Percentiles rank a stretch among this genome's conserved stretches.
Conservation (phyloP, 2,888 invertebrate species). For the Caenorhabditis doughertyi region DNA sequence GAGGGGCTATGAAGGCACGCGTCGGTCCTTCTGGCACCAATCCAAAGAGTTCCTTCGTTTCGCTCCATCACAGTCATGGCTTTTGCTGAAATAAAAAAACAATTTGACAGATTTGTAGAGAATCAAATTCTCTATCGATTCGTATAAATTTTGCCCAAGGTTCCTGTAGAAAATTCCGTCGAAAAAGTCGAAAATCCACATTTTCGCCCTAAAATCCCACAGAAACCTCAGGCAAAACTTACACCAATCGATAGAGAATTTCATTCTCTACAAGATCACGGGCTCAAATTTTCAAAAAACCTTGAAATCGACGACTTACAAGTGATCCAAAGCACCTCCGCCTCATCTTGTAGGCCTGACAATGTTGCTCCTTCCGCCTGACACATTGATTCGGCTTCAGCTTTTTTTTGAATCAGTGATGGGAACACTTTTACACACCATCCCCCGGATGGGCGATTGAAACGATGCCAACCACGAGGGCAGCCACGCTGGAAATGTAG, state of each 20-base stretch:
- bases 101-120: too few species aligned
- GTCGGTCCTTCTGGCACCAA: conserved; percentile 12
- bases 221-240: too few species aligned
- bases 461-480: conserved; percentile 12
- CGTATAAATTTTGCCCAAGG: too few species aligned
- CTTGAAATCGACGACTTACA: too few species aligned
- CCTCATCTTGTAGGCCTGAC: conserved; percentile 1
- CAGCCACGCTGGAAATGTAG: conserved; percentile 15
- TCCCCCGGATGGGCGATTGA: conserved; percentile 30
- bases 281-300: too few species aligned
- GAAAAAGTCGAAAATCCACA: too few species aligned
- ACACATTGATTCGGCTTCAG: conserved; percentile 2
- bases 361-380: neutral
- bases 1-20: neutral
- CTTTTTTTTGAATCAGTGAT: neutral
- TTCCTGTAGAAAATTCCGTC: too few species aligned
- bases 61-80: too few species aligned
- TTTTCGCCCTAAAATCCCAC: too few species aligned
- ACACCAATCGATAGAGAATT: too few species aligned
- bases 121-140: too few species aligned
- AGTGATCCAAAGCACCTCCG: conserved; percentile 19
- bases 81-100: too few species aligned
- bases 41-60: conserved; percentile 21
- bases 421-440: conserved; percentile 42
- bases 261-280: neutral